A percentile compares a stretch with the other conserved stretches of the same genome.
phyloP scores from a whole-genome alignment of 2,888 invertebrate species.

The Phyto melanocephala region DNA sequence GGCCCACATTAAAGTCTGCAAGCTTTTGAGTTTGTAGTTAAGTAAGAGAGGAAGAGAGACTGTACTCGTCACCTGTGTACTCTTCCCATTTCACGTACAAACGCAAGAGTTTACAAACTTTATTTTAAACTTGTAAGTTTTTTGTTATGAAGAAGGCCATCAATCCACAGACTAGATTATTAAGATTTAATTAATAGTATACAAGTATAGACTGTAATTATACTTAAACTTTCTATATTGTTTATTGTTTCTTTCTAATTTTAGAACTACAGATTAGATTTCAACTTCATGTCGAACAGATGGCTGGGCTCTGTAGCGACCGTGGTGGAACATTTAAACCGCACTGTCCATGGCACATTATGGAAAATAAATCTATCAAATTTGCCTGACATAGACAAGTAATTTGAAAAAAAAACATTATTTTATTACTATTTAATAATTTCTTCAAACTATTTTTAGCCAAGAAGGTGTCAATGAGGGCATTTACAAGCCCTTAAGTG shows the following conservation, averaged over 20 bases:
- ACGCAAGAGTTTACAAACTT: no score
- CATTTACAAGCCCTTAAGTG: constrained; percentile 83
- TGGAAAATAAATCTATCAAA: constrained; percentile 86
- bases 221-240: no score
- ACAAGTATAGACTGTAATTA: no score
- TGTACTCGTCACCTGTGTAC: no score
- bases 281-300: constrained; percentile 81
- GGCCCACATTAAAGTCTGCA: no score
- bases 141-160: no score
- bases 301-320: constrained; percentile 93
- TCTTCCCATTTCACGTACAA: no score
- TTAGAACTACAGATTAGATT: constrained; percentile 83
- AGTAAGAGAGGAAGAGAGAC: no score
- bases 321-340: constrained; percentile 80
- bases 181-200: no score
- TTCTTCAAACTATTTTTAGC: constrained; percentile 59
- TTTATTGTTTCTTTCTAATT: neutral
- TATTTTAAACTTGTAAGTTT: no score
- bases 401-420: constrained; percentile 66
- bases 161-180: no score
- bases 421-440: neutral
- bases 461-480: constrained; percentile 77
- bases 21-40: no score
- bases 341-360: constrained; percentile 85
- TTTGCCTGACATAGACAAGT: constrained; percentile 85